A percentile compares a stretch with the other conserved stretches of the same genome.
Conservation (phyloP, 2,113 vertebrate species). For the Parotia lawesii region DNA sequence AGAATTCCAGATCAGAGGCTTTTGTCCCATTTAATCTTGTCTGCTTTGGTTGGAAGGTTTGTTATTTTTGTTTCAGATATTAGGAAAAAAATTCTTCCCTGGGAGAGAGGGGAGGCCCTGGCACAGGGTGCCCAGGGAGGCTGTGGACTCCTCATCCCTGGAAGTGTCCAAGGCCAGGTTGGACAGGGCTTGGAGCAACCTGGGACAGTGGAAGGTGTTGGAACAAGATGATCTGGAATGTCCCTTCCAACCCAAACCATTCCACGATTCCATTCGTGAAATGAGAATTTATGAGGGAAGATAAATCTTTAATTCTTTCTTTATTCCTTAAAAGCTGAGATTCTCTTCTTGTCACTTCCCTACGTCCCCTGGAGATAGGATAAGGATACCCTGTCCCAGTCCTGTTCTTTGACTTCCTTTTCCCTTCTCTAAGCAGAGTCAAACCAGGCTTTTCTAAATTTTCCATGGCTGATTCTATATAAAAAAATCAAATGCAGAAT, state of each 20-base stretch:
- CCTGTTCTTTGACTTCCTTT: neutral
- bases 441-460: neutral
- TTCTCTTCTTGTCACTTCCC: neutral
- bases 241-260: neutral
- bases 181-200: neutral
- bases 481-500: neutral
- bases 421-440: neutral
- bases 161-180: neutral
- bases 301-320: neutral
- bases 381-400: neutral
- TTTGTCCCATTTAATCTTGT: neutral
- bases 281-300: neutral
- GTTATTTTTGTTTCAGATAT: neutral
- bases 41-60: neutral
- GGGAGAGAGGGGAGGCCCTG: neutral
- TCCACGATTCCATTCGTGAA: neutral
- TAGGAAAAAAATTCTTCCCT: neutral
- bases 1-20: neutral
- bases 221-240: neutral
- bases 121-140: neutral
- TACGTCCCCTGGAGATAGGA: neutral
- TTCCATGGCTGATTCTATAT: neutral
- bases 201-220: neutral
- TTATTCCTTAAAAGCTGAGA: neutral
- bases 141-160: neutral